A percentile compares a stretch with the other conserved stretches of the same genome.
These are phyloP conservation scores for Caenorhabditis doughertyi DNA, from an alignment of 2,888 invertebrate species.

Conservation along the genomic window DNA sequence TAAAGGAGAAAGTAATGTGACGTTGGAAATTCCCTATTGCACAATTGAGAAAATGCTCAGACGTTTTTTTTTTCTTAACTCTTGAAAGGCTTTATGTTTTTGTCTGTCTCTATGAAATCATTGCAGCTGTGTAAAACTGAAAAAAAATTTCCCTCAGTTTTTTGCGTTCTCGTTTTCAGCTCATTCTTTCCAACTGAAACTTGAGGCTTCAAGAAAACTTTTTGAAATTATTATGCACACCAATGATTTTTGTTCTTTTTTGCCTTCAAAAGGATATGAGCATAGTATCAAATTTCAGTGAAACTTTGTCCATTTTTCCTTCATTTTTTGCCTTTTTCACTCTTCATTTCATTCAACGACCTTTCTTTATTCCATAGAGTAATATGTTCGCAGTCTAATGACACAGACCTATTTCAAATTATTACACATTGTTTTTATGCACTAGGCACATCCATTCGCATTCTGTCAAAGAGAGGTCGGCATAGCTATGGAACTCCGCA, in stretches of 20 bases:
- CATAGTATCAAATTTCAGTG: conserved; percentile 43
- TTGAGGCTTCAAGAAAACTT: too few relatives aligned
- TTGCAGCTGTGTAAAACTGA: background rate
- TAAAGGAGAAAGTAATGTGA: conserved; percentile 25
- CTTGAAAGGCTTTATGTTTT: conserved; percentile 16
- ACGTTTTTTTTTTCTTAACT: conserved; percentile 19
- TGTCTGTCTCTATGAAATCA: background rate
- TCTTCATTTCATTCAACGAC: background rate
- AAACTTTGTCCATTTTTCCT: conserved; percentile 27
- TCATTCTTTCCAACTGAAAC: too few relatives aligned
- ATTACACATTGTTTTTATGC: conserved; percentile 57
- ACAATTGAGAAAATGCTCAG: conserved; percentile 51
- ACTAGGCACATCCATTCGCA: conserved; percentile 30
- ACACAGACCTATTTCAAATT: conserved; percentile 18
- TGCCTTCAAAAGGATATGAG: background rate
- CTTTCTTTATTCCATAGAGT: background rate
- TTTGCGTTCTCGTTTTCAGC: too few relatives aligned
- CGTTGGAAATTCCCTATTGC: conserved; percentile 56
- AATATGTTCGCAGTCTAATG: background rate
- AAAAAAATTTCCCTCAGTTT: too few relatives aligned
- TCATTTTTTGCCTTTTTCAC: conserved; percentile 25
- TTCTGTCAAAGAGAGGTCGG: background rate
- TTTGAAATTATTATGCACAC: background rate
- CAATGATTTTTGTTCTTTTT: background rate
- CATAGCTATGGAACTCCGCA: background rate